phyloP scores from a whole-genome alignment of 2,888 invertebrate species.

The Theretra japonica region DNA sequence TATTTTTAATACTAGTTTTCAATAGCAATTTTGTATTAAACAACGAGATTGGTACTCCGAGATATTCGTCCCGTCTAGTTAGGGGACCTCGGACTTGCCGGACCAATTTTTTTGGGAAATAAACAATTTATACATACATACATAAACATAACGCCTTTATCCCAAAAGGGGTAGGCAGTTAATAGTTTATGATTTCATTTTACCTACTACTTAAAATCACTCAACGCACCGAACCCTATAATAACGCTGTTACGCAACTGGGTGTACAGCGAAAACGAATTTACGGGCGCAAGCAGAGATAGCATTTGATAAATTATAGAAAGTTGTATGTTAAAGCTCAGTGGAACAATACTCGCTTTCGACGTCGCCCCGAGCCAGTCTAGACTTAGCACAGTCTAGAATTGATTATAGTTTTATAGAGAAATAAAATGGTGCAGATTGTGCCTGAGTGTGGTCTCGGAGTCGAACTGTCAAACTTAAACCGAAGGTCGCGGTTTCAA shows the following conservation, averaged over 20 bases:
- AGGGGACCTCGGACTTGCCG: no score
- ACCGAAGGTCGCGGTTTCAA: not conserved
- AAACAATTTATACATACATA: no score
- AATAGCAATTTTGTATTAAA: no score
- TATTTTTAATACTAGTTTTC: no score
- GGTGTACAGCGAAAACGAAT: conserved; percentile 24
- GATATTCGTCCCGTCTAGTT: no score
- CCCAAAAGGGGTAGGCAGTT: no score
- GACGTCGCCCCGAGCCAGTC: conserved; percentile 7
- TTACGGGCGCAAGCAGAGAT: conserved; percentile 4
- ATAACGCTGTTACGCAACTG: conserved; percentile 11
- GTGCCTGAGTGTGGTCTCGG: not conserved
- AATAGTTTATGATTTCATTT: no score
- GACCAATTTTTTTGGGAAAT: no score
- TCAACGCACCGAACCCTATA: not conserved
- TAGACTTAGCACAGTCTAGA: conserved; percentile 6
- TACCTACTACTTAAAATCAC: not conserved
- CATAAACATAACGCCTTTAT: no score
- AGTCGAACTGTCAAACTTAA: not conserved
- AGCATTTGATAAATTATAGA: conserved; percentile 24
- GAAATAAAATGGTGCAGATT: not conserved
- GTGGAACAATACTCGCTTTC: conserved; percentile 24
- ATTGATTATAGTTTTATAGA: not conserved
- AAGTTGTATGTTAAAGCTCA: conserved; percentile 18
- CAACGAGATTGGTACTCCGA: no score